Conservation (phyloP, 2,797 vertebrate genomes). For the Cichlasoma orientale region DNA sequence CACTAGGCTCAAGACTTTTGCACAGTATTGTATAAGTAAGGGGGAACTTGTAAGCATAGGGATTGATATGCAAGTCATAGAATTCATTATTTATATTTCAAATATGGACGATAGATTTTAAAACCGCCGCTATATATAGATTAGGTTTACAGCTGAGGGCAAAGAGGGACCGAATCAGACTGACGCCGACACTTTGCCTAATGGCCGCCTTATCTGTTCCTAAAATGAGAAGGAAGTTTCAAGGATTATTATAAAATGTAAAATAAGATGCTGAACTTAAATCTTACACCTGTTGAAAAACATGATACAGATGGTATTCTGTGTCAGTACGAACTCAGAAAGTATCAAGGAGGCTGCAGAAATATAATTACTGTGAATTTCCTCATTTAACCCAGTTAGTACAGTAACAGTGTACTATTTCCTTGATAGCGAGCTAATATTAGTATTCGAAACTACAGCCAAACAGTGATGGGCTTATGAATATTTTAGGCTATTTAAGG, state of each 20-base stretch:
- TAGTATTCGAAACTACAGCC: constrained; percentile 20
- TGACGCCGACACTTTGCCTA: background rate
- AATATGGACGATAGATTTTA: background rate
- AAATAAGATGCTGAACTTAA: background rate
- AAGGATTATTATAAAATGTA: background rate
- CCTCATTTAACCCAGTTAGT: constrained; percentile 10
- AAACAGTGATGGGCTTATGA: constrained; percentile 16
- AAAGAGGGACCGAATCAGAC: background rate
- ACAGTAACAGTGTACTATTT: background rate
- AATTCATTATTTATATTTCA: background rate
- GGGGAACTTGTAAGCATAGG: background rate
- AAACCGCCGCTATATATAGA: background rate
- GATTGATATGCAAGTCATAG: background rate
- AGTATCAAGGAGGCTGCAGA: background rate
- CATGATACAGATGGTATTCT: background rate
- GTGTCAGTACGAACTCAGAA: background rate
- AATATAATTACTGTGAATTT: background rate
- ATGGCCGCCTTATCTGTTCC: background rate
- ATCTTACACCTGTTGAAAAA: background rate
- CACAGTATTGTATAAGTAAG: background rate
- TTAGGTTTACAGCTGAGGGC: background rate
- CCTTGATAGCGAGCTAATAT: constrained; percentile 8
- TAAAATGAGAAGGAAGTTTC: background rate
- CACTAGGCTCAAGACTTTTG: background rate
- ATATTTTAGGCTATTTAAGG: constrained; percentile 26